These are phyloP conservation scores for Phymanthus crucifer DNA, from an alignment of 92 coral and sea anemone species.

Conservation along the genomic window DNA sequence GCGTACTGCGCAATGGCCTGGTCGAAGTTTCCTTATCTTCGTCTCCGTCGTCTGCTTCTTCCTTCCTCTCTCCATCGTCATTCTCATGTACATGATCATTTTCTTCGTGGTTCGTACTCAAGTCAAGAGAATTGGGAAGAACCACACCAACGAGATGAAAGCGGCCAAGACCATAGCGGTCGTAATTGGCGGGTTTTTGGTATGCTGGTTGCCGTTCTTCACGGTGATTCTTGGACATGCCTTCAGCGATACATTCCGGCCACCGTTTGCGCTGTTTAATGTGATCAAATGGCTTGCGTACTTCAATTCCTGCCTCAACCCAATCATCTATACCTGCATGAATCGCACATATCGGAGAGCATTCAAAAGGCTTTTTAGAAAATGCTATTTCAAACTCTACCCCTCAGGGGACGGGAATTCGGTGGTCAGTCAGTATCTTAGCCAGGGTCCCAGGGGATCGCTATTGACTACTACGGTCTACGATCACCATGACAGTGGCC, in stretches of 20 bases:
- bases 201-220: conserved; percentile 89
- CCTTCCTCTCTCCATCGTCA: conserved; percentile 62
- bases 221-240: conserved; percentile 65
- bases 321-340: conserved; percentile 83
- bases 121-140: conserved; percentile 55
- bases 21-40: conserved; percentile 38
- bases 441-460: conserved; percentile 31
- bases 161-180: conserved; percentile 89
- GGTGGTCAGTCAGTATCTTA: conserved; percentile 21
- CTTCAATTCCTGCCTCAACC: conserved; percentile 80
- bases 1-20: conserved; percentile 48
- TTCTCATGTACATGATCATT: conserved; percentile 69
- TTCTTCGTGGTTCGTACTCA: conserved; percentile 74
- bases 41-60: conserved; percentile 56
- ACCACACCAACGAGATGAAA: conserved; percentile 80
- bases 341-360: conserved; percentile 78
- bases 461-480: conserved; percentile 23
- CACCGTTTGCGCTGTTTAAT: conserved; percentile 51
- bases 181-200: conserved; percentile 82
- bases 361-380: conserved; percentile 62
- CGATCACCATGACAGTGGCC: conserved; percentile 15
- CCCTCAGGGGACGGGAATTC: conserved; percentile 17
- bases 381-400: conserved; percentile 39
- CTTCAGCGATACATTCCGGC: conserved; percentile 21
- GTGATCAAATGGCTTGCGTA: conserved; percentile 83